Evolutionary conservation across 2,888 invertebrate genomes (phyloP).

Genomic region (Drosophila atripex): DNA sequence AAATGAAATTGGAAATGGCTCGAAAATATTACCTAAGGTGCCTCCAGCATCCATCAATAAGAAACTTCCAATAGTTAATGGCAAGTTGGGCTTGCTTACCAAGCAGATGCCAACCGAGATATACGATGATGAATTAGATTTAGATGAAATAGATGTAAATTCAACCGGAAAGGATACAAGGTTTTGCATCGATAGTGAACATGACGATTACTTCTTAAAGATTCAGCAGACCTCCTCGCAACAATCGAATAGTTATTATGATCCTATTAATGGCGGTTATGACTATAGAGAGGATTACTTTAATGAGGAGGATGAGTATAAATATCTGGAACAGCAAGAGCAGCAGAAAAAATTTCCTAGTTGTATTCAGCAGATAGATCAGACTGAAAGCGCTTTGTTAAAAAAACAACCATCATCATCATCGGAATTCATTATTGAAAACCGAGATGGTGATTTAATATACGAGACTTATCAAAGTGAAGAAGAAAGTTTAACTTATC

Average conservation of each 20-base stretch:
- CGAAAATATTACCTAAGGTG: slow-evolving; percentile 75
- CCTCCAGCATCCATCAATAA: slow-evolving; percentile 80
- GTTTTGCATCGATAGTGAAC: slow-evolving; percentile 82
- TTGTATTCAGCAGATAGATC: slow-evolving; percentile 33
- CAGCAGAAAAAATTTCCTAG: slow-evolving; percentile 66
- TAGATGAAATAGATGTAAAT: slow-evolving; percentile 54
- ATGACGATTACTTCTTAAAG: slow-evolving; percentile 81
- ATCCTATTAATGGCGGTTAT: slow-evolving; percentile 77
- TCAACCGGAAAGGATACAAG: slow-evolving; percentile 54
- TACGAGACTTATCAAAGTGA: slow-evolving; percentile 82
- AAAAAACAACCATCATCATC: slow-evolving; percentile 54
- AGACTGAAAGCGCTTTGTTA: slow-evolving; percentile 37
- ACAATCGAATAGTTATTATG: slow-evolving; percentile 80
- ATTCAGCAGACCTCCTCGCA: slow-evolving; percentile 63
- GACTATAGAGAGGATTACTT: slow-evolving; percentile 84
- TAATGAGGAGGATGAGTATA: slow-evolving; percentile 84
- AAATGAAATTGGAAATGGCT: slow-evolving; percentile 1
- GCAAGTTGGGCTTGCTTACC: slow-evolving; percentile 77
- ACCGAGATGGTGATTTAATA: slow-evolving; percentile 73
- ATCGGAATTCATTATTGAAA: slow-evolving; percentile 69
- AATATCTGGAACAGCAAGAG: slow-evolving; percentile 82
- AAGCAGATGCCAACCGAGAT: slow-evolving; percentile 83
- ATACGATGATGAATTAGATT: slow-evolving; percentile 74
- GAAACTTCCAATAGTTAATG: slow-evolving; percentile 82
- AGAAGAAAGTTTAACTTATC: slow-evolving; percentile 82